These are phyloP conservation scores for Drosophila vallismaia DNA, from an alignment of 2,888 invertebrate species.

Conservation along the genomic window DNA sequence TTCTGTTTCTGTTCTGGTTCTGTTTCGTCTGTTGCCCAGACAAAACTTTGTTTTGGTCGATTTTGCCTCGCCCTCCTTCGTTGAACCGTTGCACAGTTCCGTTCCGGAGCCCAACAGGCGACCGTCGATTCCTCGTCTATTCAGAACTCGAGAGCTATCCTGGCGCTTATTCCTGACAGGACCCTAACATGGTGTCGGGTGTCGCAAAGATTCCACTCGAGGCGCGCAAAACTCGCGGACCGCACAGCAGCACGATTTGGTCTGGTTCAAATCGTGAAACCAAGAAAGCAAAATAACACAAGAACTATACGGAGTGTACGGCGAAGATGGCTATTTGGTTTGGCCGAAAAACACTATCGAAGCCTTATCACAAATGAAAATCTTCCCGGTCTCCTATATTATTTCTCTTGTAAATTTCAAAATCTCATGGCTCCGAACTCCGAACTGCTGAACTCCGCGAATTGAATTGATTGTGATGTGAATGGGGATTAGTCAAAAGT, in stretches of 20 bases:
- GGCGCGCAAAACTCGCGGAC: not conserved
- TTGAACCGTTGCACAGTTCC: not conserved
- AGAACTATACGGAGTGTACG: too few relatives aligned
- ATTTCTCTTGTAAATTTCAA: too few relatives aligned
- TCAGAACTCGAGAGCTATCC: not conserved
- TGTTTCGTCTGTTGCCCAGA: constrained; percentile 40
- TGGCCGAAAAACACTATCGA: too few relatives aligned
- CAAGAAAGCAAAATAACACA: too few relatives aligned
- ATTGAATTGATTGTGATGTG: too few relatives aligned
- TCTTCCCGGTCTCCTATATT: too few relatives aligned
- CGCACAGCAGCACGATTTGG: not conserved
- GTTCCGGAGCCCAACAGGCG: not conserved
- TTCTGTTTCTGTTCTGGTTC: constrained; percentile 10
- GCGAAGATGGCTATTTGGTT: too few relatives aligned
- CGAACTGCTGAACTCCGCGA: too few relatives aligned
- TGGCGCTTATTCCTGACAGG: not conserved
- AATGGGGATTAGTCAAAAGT: too few relatives aligned
- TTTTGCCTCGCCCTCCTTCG: constrained; percentile 18
- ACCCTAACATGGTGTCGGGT: not conserved
- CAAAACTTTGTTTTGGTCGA: constrained; percentile 64
- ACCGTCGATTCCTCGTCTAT: not conserved
- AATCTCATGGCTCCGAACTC: too few relatives aligned
- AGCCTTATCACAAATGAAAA: too few relatives aligned
- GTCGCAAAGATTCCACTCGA: not conserved
- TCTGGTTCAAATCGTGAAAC: too few relatives aligned